These are phyloP conservation scores for Luperina nickerlii DNA, from an alignment of 2,888 invertebrate genomes.

Conservation along the genomic window DNA sequence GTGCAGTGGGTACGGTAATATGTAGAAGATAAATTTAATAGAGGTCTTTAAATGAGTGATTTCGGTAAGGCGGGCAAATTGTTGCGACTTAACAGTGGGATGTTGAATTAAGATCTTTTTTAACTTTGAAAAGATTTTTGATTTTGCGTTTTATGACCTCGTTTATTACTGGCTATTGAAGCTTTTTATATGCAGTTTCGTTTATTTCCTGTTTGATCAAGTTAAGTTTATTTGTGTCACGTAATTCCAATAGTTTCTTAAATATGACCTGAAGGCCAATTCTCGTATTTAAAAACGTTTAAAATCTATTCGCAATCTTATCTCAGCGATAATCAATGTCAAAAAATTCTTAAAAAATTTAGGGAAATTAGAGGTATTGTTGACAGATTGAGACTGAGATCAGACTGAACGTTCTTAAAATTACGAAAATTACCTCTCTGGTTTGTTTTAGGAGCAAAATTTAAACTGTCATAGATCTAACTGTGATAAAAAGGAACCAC, in stretches of 20 bases:
- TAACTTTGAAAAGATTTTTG: background rate
- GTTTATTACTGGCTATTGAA: background rate
- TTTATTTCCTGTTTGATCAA: background rate
- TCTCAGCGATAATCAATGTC: too few relatives aligned
- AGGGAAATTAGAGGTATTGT: background rate
- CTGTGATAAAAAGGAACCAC: background rate
- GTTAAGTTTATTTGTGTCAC: background rate
- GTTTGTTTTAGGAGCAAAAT: background rate
- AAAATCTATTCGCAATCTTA: background rate
- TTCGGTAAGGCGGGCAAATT: conserved; percentile 38
- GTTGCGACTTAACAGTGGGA: conserved; percentile 19
- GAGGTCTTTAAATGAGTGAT: conserved; percentile 33
- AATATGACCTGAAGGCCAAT: background rate
- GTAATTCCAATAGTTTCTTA: background rate
- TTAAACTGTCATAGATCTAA: background rate
- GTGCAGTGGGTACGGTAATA: conserved; percentile 38
- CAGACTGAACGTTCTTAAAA: background rate
- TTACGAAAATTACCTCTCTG: too few relatives aligned
- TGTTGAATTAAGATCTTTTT: conserved; percentile 10
- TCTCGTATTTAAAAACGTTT: background rate
- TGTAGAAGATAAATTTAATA: conserved; percentile 53
- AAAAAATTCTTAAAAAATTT: background rate
- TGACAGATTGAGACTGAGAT: background rate
- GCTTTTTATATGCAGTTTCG: background rate
- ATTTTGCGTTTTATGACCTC: background rate